These are phyloP conservation scores for Glomeris maerens DNA, from an alignment of 1,140 invertebrate genomes.

Conservation along the genomic window DNA sequence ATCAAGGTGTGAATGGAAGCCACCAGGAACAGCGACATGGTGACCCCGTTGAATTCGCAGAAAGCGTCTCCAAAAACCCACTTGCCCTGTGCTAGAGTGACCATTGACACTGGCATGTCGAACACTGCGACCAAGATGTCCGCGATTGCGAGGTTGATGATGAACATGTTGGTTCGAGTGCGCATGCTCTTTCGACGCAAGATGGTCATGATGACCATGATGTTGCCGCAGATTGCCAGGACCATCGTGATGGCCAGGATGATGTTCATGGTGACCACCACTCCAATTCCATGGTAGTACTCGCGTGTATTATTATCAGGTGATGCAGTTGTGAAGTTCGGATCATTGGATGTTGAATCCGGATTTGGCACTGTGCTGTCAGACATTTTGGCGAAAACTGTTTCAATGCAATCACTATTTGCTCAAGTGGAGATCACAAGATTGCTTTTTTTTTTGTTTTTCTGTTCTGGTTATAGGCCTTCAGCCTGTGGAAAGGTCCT, in stretches of 20 bases:
- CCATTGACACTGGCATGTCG: constrained; percentile 32
- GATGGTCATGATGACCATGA: constrained; percentile 30
- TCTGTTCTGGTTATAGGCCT: too few relatives aligned
- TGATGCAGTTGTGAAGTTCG: too few relatives aligned
- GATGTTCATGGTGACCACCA: constrained; percentile 5
- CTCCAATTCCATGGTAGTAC: neutral
- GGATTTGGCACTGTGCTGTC: too few relatives aligned
- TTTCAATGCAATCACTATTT: too few relatives aligned
- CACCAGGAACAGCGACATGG: constrained; percentile 32
- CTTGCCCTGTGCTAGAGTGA: constrained; percentile 27
- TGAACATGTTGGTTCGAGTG: constrained; percentile 35
- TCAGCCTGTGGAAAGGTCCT: too few relatives aligned
- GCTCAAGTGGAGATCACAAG: too few relatives aligned
- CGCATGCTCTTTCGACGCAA: constrained; percentile 30
- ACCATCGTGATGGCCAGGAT: constrained; percentile 23
- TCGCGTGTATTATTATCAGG: too few relatives aligned
- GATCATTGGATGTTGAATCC: too few relatives aligned
- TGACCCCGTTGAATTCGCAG: constrained; percentile 34
- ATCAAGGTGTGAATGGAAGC: constrained; percentile 37
- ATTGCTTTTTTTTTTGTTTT: too few relatives aligned
- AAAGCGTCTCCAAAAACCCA: constrained; percentile 30
- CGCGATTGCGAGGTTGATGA: constrained; percentile 33
- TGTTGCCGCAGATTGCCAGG: constrained; percentile 24
- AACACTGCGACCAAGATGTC: constrained; percentile 34
- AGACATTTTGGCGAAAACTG: too few relatives aligned